Evolutionary conservation across 2,888 invertebrate species (phyloP), one percentile per base, ranked within the genome.

Genomic region (Phengaris alcon): DNA sequence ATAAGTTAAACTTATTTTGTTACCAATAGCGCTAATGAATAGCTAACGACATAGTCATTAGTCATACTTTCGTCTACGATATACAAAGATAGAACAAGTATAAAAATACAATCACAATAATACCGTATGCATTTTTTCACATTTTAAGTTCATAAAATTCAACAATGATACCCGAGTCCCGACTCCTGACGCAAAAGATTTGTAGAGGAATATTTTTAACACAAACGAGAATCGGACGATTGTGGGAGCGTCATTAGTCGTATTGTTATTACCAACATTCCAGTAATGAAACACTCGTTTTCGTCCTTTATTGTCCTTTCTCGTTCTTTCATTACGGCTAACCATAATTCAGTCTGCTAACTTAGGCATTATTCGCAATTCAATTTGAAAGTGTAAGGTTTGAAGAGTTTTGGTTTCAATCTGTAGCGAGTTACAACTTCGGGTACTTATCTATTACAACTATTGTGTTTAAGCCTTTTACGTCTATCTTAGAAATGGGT

Each of bases 221-320:
- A 81, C 85, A 86, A 85, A 83, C 84, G 86, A 86, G 88, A 88
- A 87, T 87, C 84, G 87, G 88, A 87, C 84, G 87, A 89, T 90
- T 86, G 88, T 88, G 81, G 83, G 84, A 85, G 87, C 82, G 82
- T 90, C 89, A 91, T 93, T 93, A 92, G 87, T 87, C 85, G 89
- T 91, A 93, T 93, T 93, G 93, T 93, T 93, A 93, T 93, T 90
- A 86, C 90, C 88, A 84, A 87, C 88, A 89, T 90, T 90, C 84
- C 86, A 84, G 91, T 91, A 92, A 93, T 93, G 90, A 92, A 91
- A 85, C 87, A 90, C 88, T 90, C 92, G 90, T 92, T 92, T 89
- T 89, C 91, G 88, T 89, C 86, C 88, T 88, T 87, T 89, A 90
- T 90, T 90, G 90, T 89, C 84, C 83, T 89, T 87, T 88, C 86